These are phyloP conservation scores for Phortica magna DNA, from an alignment of 2,888 invertebrate genomes.

Conservation along the genomic window DNA sequence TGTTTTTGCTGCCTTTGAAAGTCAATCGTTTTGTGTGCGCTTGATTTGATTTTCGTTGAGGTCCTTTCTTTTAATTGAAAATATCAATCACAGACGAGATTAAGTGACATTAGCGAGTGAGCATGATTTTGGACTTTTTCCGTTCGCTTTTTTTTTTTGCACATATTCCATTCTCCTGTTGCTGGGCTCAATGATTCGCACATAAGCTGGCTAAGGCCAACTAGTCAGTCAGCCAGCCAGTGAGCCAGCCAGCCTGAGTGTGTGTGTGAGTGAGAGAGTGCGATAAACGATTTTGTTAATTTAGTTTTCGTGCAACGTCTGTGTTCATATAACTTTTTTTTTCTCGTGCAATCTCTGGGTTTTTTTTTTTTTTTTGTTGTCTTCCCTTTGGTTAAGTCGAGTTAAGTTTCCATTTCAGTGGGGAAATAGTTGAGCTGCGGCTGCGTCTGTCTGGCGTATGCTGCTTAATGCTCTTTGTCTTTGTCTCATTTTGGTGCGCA, in stretches of 20 bases:
- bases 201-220: too few relatives aligned
- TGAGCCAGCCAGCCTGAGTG: slow-evolving; percentile 26
- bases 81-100: slow-evolving; percentile 55
- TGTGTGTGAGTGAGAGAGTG: slow-evolving; percentile 1
- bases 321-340: too few relatives aligned
- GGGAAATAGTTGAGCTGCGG: slow-evolving; percentile 18
- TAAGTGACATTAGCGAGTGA: slow-evolving; percentile 54
- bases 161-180: slow-evolving; percentile 1
- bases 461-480: slow-evolving; percentile 14
- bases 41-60: slow-evolving; percentile 35
- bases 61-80: slow-evolving; percentile 52
- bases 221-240: neutral
- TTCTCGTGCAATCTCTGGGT: slow-evolving; percentile 17
- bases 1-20: slow-evolving; percentile 18
- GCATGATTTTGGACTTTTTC: slow-evolving; percentile 30
- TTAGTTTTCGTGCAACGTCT: slow-evolving; percentile 36
- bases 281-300: slow-evolving; percentile 44
- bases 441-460: neutral
- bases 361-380: slow-evolving; percentile 34
- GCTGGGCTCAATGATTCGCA: neutral
- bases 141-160: neutral
- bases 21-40: slow-evolving; percentile 29
- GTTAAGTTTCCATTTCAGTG: slow-evolving; percentile 1
- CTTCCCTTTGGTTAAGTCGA: slow-evolving; percentile 12
- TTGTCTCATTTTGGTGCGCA: neutral